A percentile compares a stretch with the other conserved stretches of the same genome.
These are phyloP conservation scores for Tolmerus cingulatus DNA, from an alignment of 2,888 invertebrate species.

Conservation along the genomic window DNA sequence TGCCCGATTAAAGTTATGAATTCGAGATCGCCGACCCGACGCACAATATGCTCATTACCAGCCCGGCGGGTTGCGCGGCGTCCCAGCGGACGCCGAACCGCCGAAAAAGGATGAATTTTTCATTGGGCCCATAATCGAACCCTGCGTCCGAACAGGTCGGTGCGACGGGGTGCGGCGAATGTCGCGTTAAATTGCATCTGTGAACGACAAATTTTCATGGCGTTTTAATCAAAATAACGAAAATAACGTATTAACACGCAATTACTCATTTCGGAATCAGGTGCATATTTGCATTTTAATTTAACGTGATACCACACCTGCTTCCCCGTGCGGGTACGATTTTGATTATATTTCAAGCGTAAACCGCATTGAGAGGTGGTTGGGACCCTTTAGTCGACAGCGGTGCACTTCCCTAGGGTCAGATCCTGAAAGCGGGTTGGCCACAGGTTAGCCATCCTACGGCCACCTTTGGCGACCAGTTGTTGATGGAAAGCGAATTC, in stretches of 20 bases:
- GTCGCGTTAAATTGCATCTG: neutral
- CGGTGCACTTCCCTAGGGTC: neutral
- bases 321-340: neutral
- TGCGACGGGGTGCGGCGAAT: neutral
- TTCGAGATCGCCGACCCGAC: neutral
- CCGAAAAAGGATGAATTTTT: neutral
- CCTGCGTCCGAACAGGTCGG: neutral
- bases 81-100: neutral
- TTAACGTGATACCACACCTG: neutral
- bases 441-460: neutral
- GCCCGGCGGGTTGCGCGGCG: too few species aligned
- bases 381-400: neutral
- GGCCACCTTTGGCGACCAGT: neutral
- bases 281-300: neutral
- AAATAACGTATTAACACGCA: neutral
- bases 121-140: neutral
- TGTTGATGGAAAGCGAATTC: neutral
- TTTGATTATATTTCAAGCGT: neutral
- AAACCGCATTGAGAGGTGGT: neutral
- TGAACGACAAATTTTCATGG: neutral
- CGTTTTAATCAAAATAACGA: neutral
- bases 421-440: neutral
- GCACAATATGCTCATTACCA: neutral
- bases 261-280: neutral
- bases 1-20: neutral